Base-by-base conservation (phyloP, 2,888 invertebrate genomes). In the Philereme vetulata region DNA sequence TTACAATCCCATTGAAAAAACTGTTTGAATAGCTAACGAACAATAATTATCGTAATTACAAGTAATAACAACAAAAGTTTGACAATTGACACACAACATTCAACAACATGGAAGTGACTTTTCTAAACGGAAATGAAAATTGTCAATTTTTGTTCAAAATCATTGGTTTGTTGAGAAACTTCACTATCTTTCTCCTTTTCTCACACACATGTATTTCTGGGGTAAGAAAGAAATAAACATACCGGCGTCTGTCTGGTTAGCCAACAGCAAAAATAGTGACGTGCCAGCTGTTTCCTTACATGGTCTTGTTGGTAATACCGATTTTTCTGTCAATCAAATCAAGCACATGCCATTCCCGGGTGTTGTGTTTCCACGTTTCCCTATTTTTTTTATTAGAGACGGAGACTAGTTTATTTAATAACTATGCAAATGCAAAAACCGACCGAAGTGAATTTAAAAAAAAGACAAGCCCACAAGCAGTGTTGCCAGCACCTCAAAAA, bases 11-110 rank as follows among this genome's bases (percentile, higher is more conserved):
- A 86, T 86, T 87, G 78, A 88, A 77, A 75, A 85, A 81, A 78
- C 62, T 70, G 59, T 65, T 72, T 72, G 69, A 78, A 64, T 65
- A 76, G 72, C 46, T 73, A 77, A 65, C 69, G 72, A 67, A 80
- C 70, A 72, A 72, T 78, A 83, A 78, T 78, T 83, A 77, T 71
- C 71, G 75, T 76, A 75, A 78, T 78, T 75, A 78, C 72, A 81
- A 77, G 79, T 80, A 85, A 81, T 85, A 90, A 85, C 89, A 91
- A 91, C 89, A 90, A 89, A 89, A 89, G 82, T 89, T 81, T 88
- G 88, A 90, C 90, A 21, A 21, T 11, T 11, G 21, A 44, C 44
- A 44, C 11, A 44, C 11, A 44, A 11, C 64, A 66, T 46, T 64
- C 70, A 79, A 74, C 68, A 73, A 82, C 79, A 78, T 76, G 11